A percentile compares a stretch with the other conserved stretches of the same genome.
Evolutionary conservation across 2,888 invertebrate species (phyloP).

Genomic region (Chelonus formosanus): DNA sequence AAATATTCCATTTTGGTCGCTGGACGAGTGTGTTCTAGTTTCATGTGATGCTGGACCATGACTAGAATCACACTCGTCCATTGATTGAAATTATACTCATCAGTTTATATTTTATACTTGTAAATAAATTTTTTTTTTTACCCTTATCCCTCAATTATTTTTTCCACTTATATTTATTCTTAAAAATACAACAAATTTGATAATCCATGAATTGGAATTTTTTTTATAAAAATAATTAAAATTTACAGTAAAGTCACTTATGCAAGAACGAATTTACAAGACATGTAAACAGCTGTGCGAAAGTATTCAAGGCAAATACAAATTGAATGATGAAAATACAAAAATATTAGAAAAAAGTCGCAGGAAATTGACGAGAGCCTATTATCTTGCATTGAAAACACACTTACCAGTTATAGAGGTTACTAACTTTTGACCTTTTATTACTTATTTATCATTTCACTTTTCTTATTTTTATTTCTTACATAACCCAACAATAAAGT

Average conservation of each 20-base stretch:
- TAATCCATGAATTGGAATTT: not conserved
- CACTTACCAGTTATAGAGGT: slow-evolving; percentile 52
- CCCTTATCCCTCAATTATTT: slow-evolving; percentile 28
- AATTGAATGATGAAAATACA: slow-evolving; percentile 39
- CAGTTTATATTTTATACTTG: slow-evolving; percentile 27
- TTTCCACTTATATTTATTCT: slow-evolving; percentile 4
- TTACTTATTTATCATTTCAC: slow-evolving; percentile 3
- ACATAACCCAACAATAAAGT: slow-evolving; percentile 1
- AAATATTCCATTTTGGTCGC: slow-evolving; percentile 43
- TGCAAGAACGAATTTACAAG: slow-evolving; percentile 45
- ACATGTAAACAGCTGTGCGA: slow-evolving; percentile 44
- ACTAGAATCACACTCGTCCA: slow-evolving; percentile 63
- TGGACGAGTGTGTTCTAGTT: slow-evolving; percentile 59
- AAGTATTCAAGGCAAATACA: slow-evolving; percentile 45
- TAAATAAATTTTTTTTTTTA: slow-evolving; percentile 6
- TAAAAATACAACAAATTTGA: not conserved
- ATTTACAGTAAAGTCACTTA: slow-evolving; percentile 48
- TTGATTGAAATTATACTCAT: slow-evolving; percentile 48
- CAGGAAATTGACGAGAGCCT: slow-evolving; percentile 44
- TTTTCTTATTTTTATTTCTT: slow-evolving; percentile 12
- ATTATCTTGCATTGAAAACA: slow-evolving; percentile 40
- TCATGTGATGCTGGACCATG: slow-evolving; percentile 58
- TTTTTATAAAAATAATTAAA: slow-evolving; percentile 10
- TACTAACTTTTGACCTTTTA: slow-evolving; percentile 35
- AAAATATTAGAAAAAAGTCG: slow-evolving; percentile 40